Evolutionary conservation across 1,140 invertebrate genomes (phyloP).

Genomic region (Sesamia nonagrioides): DNA sequence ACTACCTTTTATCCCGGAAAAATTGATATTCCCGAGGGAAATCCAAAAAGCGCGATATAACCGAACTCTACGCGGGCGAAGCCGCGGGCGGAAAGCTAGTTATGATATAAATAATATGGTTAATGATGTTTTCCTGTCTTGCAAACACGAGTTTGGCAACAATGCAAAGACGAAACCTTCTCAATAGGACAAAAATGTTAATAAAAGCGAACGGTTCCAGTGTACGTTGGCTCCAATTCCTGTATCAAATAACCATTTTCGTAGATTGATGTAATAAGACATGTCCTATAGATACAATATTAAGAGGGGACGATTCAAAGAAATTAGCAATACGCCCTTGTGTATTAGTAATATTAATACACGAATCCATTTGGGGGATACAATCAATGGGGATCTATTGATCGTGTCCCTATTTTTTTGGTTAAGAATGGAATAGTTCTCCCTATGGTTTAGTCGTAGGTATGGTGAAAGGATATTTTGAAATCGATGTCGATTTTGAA

Average conservation of each 20-base stretch:
- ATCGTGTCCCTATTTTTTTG: constrained; percentile 22
- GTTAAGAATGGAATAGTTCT: constrained; percentile 16
- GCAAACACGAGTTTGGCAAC: constrained; percentile 1
- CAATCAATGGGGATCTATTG: constrained; percentile 43
- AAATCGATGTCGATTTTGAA: background rate
- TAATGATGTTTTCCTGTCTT: background rate
- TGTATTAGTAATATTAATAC: constrained; percentile 72
- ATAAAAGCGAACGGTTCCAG: constrained; percentile 26
- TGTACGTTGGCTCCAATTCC: constrained; percentile 5
- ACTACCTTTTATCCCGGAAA: too few species aligned
- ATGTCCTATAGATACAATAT: constrained; percentile 37
- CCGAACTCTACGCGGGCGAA: too few species aligned
- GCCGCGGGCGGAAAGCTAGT: too few species aligned
- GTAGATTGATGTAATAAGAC: constrained; percentile 48
- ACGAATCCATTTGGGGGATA: constrained; percentile 59
- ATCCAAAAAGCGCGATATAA: too few species aligned
- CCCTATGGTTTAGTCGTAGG: background rate
- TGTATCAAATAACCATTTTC: constrained; percentile 46
- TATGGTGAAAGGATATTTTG: constrained; percentile 2
- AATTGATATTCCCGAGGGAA: too few species aligned
- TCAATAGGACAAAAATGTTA: constrained; percentile 34
- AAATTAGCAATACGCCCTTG: constrained; percentile 69
- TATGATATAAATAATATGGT: background rate
- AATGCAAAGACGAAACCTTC: constrained; percentile 14
- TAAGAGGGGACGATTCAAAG: constrained; percentile 59